Evolutionary conservation across 2,888 invertebrate genomes (phyloP).

Genomic region (Cylindroiulus punctatus): DNA sequence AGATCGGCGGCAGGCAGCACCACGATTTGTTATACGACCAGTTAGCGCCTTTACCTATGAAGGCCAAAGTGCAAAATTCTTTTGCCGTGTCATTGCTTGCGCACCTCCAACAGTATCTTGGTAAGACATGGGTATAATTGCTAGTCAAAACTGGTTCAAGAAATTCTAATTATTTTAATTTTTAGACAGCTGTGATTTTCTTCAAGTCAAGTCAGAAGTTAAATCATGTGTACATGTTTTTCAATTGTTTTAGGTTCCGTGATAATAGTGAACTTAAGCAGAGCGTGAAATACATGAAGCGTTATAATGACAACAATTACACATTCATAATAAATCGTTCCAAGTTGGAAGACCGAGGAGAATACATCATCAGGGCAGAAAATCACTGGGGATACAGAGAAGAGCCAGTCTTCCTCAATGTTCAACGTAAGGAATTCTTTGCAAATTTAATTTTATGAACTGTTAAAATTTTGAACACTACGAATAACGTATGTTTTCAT

Average conservation of each 20-base stretch:
- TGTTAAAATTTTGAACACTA: background rate
- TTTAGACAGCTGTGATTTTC: too few species aligned
- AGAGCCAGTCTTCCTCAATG: constrained; percentile 95
- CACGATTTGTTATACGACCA: constrained; percentile 97
- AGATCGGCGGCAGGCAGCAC: constrained; percentile 98
- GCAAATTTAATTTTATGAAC: background rate
- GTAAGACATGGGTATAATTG: constrained; percentile 66
- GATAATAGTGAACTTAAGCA: constrained; percentile 93
- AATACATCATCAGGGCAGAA: constrained; percentile 95
- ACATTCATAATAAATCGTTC: constrained; percentile 97
- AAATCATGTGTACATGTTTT: background rate
- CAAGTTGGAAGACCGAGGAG: constrained; percentile 94
- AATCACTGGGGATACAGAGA: constrained; percentile 96
- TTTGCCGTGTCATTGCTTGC: constrained; percentile 93
- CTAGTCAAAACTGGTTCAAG: too few species aligned
- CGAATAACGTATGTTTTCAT: background rate
- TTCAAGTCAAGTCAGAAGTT: too few species aligned
- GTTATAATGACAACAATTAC: constrained; percentile 94
- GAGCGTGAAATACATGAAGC: constrained; percentile 99
- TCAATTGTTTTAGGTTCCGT: constrained; percentile 70
- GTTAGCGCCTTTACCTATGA: constrained; percentile 95
- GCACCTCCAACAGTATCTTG: constrained; percentile 96
- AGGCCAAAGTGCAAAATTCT: constrained; percentile 96
- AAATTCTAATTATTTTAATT: too few species aligned
- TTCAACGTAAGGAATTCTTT: constrained; percentile 79